Evolutionary conservation across 2,888 invertebrate species (phyloP).

Genomic region (Mesorhabditis sp.): DNA sequence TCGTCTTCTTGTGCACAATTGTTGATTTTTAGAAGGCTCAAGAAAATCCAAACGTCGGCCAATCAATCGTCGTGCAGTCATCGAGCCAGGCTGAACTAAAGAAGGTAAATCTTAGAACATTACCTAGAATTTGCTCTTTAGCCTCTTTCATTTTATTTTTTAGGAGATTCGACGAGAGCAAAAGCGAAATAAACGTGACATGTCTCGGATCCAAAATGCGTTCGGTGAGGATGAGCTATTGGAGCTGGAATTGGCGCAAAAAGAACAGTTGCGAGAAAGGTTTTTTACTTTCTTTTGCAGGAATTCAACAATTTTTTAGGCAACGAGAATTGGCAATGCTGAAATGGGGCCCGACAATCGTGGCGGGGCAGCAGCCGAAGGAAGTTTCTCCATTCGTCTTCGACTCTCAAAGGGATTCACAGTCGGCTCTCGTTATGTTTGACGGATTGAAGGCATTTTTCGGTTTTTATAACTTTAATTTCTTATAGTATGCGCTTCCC

Average conservation of each 20-base stretch:
- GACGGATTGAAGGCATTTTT: conserved; percentile 61
- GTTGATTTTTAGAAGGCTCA: not conserved
- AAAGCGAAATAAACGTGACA: conserved; percentile 28
- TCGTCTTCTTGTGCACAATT: not conserved
- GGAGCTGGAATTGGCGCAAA: conserved; percentile 38
- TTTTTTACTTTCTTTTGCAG: conserved; percentile 23
- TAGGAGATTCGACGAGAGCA: conserved; percentile 39
- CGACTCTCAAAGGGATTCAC: conserved; percentile 73
- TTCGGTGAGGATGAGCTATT: conserved; percentile 54
- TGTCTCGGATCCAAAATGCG: conserved; percentile 73
- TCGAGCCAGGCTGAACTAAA: conserved; percentile 27
- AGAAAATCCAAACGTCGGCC: not conserved
- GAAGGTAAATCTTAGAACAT: conserved; percentile 12
- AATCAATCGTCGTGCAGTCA: conserved; percentile 14
- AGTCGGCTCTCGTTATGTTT: conserved; percentile 75
- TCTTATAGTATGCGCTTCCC: conserved; percentile 70
- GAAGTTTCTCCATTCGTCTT: conserved; percentile 79
- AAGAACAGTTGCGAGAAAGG: conserved; percentile 35
- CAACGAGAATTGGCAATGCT: conserved; percentile 59
- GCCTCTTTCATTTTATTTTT: not conserved
- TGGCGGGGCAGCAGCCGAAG: conserved; percentile 31
- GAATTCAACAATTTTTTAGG: conserved; percentile 38
- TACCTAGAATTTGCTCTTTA: not conserved
- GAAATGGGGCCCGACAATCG: conserved; percentile 49
- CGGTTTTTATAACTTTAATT: not conserved